Evolutionary conservation across 2,888 invertebrate species (phyloP).

Genomic region (Polyploca ridens): DNA sequence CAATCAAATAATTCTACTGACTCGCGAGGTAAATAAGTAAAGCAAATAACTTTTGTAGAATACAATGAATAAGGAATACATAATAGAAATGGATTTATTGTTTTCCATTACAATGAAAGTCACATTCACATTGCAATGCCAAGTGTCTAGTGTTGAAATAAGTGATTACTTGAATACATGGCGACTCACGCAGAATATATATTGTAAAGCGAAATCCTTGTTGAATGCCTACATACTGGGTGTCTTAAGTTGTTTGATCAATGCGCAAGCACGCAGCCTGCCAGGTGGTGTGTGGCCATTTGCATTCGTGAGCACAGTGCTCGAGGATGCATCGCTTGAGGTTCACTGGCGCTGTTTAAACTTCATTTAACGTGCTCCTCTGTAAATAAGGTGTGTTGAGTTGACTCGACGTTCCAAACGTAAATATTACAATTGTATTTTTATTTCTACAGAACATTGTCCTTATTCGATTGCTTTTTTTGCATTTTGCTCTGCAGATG

Average conservation of each 20-base stretch:
- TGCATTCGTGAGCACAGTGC: conserved; percentile 3
- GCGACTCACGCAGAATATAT: not conserved
- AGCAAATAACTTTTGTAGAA: not conserved
- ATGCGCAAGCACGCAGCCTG: conserved; percentile 3
- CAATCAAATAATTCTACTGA: not conserved
- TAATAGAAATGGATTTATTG: not conserved
- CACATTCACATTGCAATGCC: conserved; percentile 5
- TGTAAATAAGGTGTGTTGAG: conserved; percentile 3
- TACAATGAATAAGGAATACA: conserved; percentile 4
- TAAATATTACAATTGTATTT: not conserved
- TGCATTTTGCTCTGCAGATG: not conserved
- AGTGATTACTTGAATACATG: conserved; percentile 1
- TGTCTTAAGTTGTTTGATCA: conserved; percentile 1
- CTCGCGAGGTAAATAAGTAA: not conserved
- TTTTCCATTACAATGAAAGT: not conserved
- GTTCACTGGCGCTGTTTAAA: not conserved
- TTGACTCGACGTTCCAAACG: not conserved
- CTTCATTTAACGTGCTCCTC: not conserved
- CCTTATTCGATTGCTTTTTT: not conserved
- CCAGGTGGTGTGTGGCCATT: conserved; percentile 6
- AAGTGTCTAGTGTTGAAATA: conserved; percentile 4
- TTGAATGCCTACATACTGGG: not conserved
- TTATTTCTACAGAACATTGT: not conserved
- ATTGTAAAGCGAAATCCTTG: not conserved
- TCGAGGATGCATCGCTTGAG: not conserved